Base-by-base conservation (phyloP, 2,113 vertebrate genomes). In the Cyrtonyx montezumae region DNA sequence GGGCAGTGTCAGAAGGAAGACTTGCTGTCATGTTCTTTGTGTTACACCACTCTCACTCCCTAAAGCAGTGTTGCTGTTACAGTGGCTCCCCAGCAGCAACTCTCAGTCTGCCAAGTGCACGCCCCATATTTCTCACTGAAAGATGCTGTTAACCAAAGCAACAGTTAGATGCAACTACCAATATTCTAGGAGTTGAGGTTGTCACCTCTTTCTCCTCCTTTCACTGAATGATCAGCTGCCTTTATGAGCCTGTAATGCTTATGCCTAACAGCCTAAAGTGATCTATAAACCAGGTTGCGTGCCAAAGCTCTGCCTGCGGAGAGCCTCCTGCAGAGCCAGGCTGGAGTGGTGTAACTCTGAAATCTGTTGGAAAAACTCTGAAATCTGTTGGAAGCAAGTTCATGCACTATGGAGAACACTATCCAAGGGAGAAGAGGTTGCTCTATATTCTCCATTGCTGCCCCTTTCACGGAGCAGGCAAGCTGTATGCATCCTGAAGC, bases 301-400 rank as follows among this genome's bases (percentile, higher is more conserved):
- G 14, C 30, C 32, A 69, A 45, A 58, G 46, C 34, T 10, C 37
- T 0, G 0, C 25, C 11, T 56, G n/a, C 5, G 23, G 63, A 79
- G 8, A 2, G 16, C 7, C 32, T 53, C 58, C 45, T 68, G 26
- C 45, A 45, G 37, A 76, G 88, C 76, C 37, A 23, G 20, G n/a
- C n/a, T 55, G 73, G 48, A 36, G 40, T 25, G 42, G n/a, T 37
- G 86, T 25, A 21, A 42, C 51, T 20, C 42, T 68, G 43, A 70
- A 43, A 58, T 28, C 66, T 71, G 34, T 8, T 61, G 56, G 15
- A 70, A 30, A 7, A 79, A 21, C 58, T 81, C 15, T 68, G 43
- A 70, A 43, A 58, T 28, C 66, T 71, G 34, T 8, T 61, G 56
- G 15, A 70, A 30, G n/a, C 28, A 82, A 88, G 17, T 26, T 63